A percentile compares a stretch with the other conserved stretches of the same genome.
Evolutionary conservation across 2,797 vertebrate genomes (phyloP).

Genomic region (Gadopsis bispinosus): DNA sequence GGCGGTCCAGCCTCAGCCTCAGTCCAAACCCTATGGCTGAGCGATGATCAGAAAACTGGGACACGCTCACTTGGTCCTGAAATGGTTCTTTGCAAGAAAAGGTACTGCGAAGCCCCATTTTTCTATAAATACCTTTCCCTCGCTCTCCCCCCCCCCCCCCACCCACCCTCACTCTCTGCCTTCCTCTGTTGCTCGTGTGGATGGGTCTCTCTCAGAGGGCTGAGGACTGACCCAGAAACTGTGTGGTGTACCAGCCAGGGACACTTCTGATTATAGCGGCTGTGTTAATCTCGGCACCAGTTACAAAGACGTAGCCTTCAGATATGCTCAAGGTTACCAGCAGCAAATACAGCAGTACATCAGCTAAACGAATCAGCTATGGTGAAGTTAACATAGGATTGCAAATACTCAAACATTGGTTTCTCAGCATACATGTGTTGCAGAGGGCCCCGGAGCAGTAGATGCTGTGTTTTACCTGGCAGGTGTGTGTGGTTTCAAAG

Average conservation of each 20-base stretch:
- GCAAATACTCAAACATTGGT: background rate
- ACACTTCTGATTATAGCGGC: constrained; percentile 80
- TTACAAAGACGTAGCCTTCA: constrained; percentile 57
- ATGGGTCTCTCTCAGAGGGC: constrained; percentile 85
- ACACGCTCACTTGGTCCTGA: constrained; percentile 84
- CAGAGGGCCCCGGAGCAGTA: constrained; percentile 12
- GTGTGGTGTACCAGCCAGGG: constrained; percentile 78
- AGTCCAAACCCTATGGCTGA: constrained; percentile 73
- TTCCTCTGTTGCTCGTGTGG: constrained; percentile 77
- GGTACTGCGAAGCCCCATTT: constrained; percentile 89
- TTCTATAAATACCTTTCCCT: constrained; percentile 88
- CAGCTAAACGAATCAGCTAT: background rate
- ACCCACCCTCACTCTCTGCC: constrained; percentile 66
- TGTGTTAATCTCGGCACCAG: constrained; percentile 68
- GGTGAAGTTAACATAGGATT: background rate
- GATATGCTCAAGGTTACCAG: constrained; percentile 71
- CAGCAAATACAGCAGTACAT: constrained; percentile 10
- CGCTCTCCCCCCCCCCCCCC: constrained; percentile 42
- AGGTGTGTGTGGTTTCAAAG: constrained; percentile 19
- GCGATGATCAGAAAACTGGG: constrained; percentile 83
- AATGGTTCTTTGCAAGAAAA: constrained; percentile 86
- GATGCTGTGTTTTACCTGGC: constrained; percentile 32
- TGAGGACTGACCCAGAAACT: constrained; percentile 88
- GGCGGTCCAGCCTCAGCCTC: constrained; percentile 73
- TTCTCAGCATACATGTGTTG: background rate